Percentiles rank a stretch among this genome's conserved stretches.
Conservation (phyloP, 64 coral and sea anemone species). For the Dendronephthya gigantea region DNA sequence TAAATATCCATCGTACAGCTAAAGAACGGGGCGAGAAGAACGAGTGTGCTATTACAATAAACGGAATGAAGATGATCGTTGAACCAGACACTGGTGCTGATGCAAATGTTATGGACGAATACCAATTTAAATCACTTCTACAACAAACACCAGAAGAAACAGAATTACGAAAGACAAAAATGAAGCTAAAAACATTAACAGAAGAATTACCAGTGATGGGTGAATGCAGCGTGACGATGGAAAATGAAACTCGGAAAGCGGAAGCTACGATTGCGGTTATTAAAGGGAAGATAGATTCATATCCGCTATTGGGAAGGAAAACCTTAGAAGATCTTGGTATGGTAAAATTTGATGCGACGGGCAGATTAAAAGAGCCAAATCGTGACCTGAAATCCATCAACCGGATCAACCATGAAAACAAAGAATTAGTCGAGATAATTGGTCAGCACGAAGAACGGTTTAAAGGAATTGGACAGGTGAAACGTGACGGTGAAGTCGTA, state of each 20-base stretch:
- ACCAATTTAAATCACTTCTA: conserved; percentile 25
- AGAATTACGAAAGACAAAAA: conserved; percentile 1
- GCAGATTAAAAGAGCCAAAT: neutral
- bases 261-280: neutral
- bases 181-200: neutral
- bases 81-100: too few relatives aligned
- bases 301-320: neutral
- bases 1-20: too few relatives aligned
- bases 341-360: neutral
- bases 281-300: neutral
- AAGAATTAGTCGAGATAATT: neutral
- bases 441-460: neutral
- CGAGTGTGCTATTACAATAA: too few relatives aligned
- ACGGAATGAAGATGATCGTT: too few relatives aligned
- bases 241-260: neutral
- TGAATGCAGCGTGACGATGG: neutral
- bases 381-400: neutral
- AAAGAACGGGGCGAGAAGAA: too few relatives aligned
- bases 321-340: conserved; percentile 9
- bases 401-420: neutral
- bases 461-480: neutral
- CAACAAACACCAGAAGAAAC: neutral
- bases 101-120: too few relatives aligned
- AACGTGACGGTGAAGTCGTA: neutral
- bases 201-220: neutral